Base-by-base conservation (phyloP, 2,113 vertebrate genomes). In the Lepidothrix coronata region DNA sequence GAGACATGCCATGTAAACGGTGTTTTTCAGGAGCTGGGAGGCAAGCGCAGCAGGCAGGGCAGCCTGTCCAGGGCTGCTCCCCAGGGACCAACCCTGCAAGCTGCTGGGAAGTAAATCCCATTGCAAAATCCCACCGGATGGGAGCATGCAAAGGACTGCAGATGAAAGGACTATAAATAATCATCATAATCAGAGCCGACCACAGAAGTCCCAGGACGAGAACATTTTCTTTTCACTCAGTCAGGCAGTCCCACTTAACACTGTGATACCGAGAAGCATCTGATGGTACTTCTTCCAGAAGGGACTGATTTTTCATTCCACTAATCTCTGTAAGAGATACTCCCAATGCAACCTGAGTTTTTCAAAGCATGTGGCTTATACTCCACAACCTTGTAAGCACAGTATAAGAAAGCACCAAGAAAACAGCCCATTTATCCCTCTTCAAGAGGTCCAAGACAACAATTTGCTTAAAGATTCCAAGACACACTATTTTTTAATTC, bases 101-200 rank as follows among this genome's bases (percentile, higher is more conserved):
- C 84, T 97, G 95, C 93, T 12, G 3, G 74, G 91, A 91, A 84
- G 59, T 89, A 88, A 70, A 82, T 66, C 78, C 81, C 87, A 91
- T 22, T 57, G 75, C 73, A 63, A 76, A 73, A 96, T 82, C 93
- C 74, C 85, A 91, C 58, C 39, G 37, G 88, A 94, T 74, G 52
- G 82, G 67, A 87, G 46, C 68, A 87, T 3, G 62, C 61, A 73
- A 76, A 91, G 71, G 44, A 63, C 63, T 58, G 41, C 66, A 91
- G 52, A 89, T 68, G 52, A 92, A 91, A 92, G 74, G 18, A 30
- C 81, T 91, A 88, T 76, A 93, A 91, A 94, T 89, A 91, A 89
- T 41, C 74, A 65, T 6, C 23, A 49, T 23, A 13, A 88, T 61
- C 43, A 82, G 43, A 92, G 41, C 1, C 3, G 30, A 51, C 59